These are phyloP conservation scores for Drosophila subquinaria DNA, from an alignment of 2,888 invertebrate genomes.

Conservation along the genomic window DNA sequence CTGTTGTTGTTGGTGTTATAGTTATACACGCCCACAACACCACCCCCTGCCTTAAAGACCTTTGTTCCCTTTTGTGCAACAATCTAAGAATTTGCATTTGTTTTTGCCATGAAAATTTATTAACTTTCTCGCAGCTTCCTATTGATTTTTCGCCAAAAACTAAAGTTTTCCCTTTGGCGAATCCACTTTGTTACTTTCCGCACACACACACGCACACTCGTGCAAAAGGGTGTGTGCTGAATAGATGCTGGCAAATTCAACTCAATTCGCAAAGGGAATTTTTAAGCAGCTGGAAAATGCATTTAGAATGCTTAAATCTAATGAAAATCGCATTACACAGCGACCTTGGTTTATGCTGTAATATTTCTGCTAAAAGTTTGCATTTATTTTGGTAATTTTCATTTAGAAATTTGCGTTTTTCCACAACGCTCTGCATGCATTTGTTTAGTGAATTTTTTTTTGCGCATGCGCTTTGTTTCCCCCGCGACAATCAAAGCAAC, in stretches of 20 bases:
- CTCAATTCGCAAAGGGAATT: conserved; percentile 15
- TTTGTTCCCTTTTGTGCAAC: background rate
- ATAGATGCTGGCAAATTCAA: conserved; percentile 4
- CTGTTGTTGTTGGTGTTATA: conserved; percentile 27
- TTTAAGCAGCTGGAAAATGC: conserved; percentile 1
- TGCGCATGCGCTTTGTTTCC: conserved; percentile 69
- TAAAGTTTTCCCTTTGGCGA: conserved; percentile 52
- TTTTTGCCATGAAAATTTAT: conserved; percentile 1
- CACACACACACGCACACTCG: conserved; percentile 32
- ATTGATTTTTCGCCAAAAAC: conserved; percentile 68
- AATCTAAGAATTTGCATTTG: background rate
- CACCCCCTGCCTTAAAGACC: background rate
- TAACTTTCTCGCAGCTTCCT: conserved; percentile 51
- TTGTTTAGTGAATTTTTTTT: conserved; percentile 66
- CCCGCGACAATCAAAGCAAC: conserved; percentile 64
- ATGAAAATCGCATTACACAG: background rate
- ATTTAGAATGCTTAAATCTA: background rate
- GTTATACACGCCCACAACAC: conserved; percentile 28
- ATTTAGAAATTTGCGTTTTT: conserved; percentile 60
- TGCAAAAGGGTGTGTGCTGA: conserved; percentile 58
- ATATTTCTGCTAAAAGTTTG: background rate
- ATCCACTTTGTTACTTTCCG: conserved; percentile 57
- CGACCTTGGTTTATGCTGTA: background rate
- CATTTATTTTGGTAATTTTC: conserved; percentile 39
- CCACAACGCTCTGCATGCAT: conserved; percentile 32